These are phyloP conservation scores for Chloropsis cyanopogon DNA, from an alignment of 2,113 vertebrate genomes.

Conservation along the genomic window DNA sequence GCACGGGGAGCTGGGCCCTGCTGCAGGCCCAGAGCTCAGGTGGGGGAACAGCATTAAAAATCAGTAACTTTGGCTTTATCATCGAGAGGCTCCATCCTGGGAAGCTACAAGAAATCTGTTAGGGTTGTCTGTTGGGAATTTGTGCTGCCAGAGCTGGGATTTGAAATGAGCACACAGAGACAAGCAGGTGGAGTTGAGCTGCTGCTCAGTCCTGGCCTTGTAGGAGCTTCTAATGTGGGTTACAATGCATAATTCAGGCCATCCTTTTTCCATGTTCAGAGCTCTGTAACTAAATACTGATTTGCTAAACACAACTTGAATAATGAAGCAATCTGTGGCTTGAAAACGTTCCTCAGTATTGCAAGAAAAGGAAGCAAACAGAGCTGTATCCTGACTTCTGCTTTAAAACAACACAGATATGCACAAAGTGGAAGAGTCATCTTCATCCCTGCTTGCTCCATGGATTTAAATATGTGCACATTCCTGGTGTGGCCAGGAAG, in stretches of 20 bases:
- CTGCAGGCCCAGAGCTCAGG: neutral
- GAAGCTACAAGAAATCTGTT: neutral
- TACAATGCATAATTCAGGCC: neutral
- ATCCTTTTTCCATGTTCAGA: neutral
- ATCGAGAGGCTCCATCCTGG: neutral
- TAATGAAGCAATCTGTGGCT: neutral
- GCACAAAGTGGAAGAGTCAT: neutral
- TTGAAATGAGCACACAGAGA: neutral
- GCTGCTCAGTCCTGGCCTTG: neutral
- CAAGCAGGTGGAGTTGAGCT: neutral
- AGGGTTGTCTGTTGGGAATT: neutral
- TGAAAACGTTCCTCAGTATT: neutral
- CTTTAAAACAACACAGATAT: neutral
- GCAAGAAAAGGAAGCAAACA: neutral
- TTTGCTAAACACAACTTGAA: neutral
- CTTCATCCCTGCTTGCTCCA: neutral
- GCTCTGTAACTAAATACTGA: constrained; percentile 7
- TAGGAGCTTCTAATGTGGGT: neutral
- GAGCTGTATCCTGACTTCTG: neutral
- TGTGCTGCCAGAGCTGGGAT: neutral
- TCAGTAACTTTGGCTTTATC: neutral
- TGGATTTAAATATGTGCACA: rapidly evolving
- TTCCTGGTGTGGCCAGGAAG: neutral
- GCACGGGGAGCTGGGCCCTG: neutral
- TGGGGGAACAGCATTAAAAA: neutral